These are phyloP conservation scores for Calosoma granatense DNA, from an alignment of 1,140 invertebrate genomes.

Conservation along the genomic window DNA sequence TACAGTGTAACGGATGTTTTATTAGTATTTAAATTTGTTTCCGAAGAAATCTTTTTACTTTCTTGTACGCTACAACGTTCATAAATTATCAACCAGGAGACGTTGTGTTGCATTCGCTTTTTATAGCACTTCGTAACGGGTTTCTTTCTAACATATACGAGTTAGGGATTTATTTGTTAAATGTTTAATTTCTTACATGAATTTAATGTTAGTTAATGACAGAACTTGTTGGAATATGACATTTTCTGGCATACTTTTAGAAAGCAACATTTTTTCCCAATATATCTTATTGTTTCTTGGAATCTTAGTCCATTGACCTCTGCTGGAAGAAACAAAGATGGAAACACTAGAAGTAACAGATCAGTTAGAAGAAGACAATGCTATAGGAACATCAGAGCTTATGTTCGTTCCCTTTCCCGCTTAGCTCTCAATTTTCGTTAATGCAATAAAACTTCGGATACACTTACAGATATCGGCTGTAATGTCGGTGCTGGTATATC, in stretches of 20 bases:
- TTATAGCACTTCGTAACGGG: no score
- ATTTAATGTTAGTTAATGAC: not conserved
- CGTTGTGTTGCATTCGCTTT: no score
- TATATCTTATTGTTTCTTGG: not conserved
- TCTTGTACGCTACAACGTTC: no score
- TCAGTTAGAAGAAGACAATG: not conserved
- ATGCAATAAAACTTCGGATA: conserved; percentile 5
- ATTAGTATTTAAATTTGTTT: not conserved
- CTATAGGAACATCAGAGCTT: not conserved
- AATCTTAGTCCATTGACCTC: no score
- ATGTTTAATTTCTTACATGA: no score
- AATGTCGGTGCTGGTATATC: conserved; percentile 7
- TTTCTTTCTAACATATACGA: no score
- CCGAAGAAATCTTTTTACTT: no score
- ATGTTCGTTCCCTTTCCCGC: not conserved
- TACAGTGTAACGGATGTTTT: not conserved
- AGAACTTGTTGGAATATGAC: not conserved
- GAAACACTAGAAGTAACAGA: not conserved
- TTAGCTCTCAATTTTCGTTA: conserved; percentile 3
- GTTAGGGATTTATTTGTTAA: no score
- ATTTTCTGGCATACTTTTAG: not conserved
- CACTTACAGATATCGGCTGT: not conserved
- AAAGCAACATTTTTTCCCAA: not conserved
- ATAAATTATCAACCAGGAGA: no score
- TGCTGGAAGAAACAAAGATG: no score